Evolutionary conservation across 2,888 invertebrate genomes (phyloP).

Genomic region (Cerceris ruficornis): DNA sequence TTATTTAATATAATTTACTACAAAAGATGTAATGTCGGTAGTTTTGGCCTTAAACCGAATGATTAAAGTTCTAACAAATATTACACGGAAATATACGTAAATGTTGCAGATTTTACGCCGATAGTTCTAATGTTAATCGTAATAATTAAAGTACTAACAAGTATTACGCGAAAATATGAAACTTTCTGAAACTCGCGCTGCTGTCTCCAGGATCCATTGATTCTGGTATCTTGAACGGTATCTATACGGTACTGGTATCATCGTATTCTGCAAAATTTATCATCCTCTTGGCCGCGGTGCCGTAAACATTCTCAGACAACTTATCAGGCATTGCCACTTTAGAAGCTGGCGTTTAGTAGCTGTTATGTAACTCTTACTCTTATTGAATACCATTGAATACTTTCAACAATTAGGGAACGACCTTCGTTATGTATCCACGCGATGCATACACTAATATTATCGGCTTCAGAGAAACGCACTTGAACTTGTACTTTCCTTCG

Average conservation of each 20-base stretch:
- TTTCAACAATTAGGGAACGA: neutral
- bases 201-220: no score
- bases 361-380: slow-evolving; percentile 17
- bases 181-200: no score
- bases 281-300: neutral
- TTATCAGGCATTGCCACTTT: slow-evolving; percentile 7
- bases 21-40: no score
- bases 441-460: slow-evolving; percentile 17
- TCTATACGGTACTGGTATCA: neutral
- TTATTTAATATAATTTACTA: no score
- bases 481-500: slow-evolving; percentile 25
- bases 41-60: no score
- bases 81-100: no score
- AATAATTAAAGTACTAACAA: no score
- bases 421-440: neutral
- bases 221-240: neutral
- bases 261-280: neutral
- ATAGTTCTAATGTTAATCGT: no score
- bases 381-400: neutral
- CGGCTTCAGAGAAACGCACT: slow-evolving; percentile 9
- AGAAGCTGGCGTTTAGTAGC: neutral
- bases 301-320: slow-evolving; percentile 3
- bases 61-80: no score
- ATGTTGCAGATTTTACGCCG: no score
- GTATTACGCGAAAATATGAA: no score